phyloP scores from a whole-genome alignment of 2,888 invertebrate species.

The Automeris io region DNA sequence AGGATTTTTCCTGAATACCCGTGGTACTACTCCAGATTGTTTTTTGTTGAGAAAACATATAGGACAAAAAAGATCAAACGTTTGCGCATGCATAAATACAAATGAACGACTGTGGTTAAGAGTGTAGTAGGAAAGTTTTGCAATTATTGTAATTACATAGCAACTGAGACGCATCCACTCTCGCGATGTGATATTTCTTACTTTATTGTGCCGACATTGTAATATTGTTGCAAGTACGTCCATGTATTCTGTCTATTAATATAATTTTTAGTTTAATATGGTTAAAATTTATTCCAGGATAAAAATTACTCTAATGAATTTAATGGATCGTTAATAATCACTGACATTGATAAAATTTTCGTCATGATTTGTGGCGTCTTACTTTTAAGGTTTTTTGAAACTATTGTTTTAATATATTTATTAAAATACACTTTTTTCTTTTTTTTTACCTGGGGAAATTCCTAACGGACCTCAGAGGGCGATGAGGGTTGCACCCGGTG shows the following conservation, averaged over 20 bases:
- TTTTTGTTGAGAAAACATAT: slow-evolving; percentile 32
- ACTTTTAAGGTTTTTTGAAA: too few species aligned
- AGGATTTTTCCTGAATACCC: slow-evolving; percentile 38
- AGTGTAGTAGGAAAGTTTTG: slow-evolving; percentile 62
- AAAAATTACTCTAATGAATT: too few species aligned
- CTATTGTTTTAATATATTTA: too few species aligned
- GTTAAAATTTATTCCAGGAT: slow-evolving; percentile 26
- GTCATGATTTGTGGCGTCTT: too few species aligned
- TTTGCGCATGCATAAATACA: slow-evolving; percentile 56
- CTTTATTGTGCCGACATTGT: slow-evolving; percentile 61
- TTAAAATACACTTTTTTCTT: too few species aligned
- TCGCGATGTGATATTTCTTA: slow-evolving; percentile 64
- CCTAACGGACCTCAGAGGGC: too few species aligned
- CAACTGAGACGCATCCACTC: slow-evolving; percentile 56
- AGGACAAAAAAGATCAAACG: slow-evolving; percentile 42
- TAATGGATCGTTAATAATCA: too few species aligned
- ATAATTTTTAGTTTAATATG: slow-evolving; percentile 41
- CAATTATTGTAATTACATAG: slow-evolving; percentile 71
- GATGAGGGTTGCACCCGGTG: too few species aligned
- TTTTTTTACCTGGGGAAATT: too few species aligned
- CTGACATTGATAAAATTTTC: too few species aligned
- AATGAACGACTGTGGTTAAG: slow-evolving; percentile 58
- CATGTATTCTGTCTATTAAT: slow-evolving; percentile 50
- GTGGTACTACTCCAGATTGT: slow-evolving; percentile 27
- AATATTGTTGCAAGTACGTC: slow-evolving; percentile 59